phyloP scores from a whole-genome alignment of 2,797 vertebrate genomes.

The Danionella dracula region DNA sequence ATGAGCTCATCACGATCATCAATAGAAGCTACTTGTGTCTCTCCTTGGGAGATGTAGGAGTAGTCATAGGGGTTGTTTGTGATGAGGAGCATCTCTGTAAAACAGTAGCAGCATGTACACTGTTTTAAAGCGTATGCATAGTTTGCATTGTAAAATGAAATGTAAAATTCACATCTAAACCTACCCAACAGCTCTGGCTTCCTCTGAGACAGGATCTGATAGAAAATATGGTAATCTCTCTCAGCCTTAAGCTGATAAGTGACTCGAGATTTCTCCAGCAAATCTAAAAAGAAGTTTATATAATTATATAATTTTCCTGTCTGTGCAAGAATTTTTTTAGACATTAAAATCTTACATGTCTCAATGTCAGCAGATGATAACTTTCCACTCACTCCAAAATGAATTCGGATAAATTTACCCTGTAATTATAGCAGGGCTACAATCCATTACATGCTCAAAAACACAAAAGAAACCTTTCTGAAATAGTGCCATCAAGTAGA shows the following conservation, averaged over 20 bases:
- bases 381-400: conserved; percentile 77
- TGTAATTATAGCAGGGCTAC: conserved; percentile 29
- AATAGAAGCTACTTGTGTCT: conserved; percentile 78
- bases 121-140: background rate
- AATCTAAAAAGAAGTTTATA: conserved; percentile 42
- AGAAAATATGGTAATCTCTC: conserved; percentile 79
- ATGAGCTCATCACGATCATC: conserved; percentile 76
- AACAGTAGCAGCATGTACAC: background rate
- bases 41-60: conserved; percentile 79
- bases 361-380: conserved; percentile 78
- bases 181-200: conserved; percentile 74
- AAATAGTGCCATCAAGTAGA: conserved; percentile 12
- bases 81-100: conserved; percentile 76
- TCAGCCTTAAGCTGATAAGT: conserved; percentile 76
- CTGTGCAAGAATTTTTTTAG: no score
- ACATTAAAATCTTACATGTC: conserved; percentile 69
- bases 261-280: conserved; percentile 75
- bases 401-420: conserved; percentile 83
- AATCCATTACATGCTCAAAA: background rate
- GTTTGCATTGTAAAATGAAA: no score
- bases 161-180: background rate
- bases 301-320: no score
- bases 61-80: conserved; percentile 85
- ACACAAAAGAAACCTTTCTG: background rate
- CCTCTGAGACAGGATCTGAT: conserved; percentile 76